Evolutionary conservation across 2,888 invertebrate genomes (phyloP).

Genomic region (Pomacea canaliculata): DNA sequence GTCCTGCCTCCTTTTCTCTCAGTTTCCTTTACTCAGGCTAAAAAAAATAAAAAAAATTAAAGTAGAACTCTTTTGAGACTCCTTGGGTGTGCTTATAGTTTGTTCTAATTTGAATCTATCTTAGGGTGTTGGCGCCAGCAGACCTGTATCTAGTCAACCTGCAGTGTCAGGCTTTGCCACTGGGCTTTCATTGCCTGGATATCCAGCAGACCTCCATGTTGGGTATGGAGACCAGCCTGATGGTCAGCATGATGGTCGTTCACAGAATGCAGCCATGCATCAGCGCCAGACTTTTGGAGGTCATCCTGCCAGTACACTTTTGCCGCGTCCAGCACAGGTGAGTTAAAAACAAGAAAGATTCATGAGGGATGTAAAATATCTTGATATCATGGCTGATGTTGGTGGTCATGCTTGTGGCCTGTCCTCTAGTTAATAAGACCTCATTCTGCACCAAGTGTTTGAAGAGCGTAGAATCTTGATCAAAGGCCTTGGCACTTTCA

Average conservation of each 20-base stretch:
- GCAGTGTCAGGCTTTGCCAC: conserved; percentile 20
- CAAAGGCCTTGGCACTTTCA: no score
- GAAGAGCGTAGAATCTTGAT: no score
- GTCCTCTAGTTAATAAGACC: no score
- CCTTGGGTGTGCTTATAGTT: no score
- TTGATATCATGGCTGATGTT: no score
- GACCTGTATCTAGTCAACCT: conserved; percentile 5
- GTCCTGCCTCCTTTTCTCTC: conserved; percentile 7
- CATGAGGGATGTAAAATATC: no score
- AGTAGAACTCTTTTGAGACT: background rate
- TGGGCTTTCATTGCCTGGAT: conserved; percentile 35
- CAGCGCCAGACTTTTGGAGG: conserved; percentile 17
- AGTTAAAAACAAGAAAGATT: background rate
- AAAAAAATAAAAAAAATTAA: conserved; percentile 14
- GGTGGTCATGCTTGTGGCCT: no score
- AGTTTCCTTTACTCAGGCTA: no score
- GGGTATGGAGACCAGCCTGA: background rate
- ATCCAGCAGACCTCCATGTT: background rate
- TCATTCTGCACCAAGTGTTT: no score
- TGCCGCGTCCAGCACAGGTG: conserved; percentile 30
- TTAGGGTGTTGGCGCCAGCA: conserved; percentile 9
- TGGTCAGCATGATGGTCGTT: background rate
- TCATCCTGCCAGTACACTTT: conserved; percentile 11
- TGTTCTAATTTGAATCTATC: no score
- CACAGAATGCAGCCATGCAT: background rate